These are phyloP conservation scores for Drosophila kanapiae DNA, from an alignment of 1,140 invertebrate genomes.

Conservation along the genomic window DNA sequence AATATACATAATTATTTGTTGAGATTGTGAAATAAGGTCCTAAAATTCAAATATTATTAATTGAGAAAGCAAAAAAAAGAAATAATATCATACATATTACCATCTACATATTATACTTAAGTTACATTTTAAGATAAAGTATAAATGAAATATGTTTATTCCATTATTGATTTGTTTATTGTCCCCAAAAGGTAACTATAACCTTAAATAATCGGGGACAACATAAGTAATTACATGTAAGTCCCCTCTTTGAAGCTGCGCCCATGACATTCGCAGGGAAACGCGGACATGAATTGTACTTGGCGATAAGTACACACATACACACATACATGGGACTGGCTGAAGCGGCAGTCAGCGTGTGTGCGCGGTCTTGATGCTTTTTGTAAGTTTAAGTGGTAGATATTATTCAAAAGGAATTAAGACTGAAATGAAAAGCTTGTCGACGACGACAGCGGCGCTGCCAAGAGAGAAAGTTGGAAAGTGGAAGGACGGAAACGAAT, in stretches of 20 bases:
- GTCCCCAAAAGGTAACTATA: not conserved
- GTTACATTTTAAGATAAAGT: not conserved
- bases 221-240: constrained; percentile 2
- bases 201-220: not conserved
- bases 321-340: constrained; percentile 53
- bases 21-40: too few species aligned
- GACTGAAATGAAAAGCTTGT: constrained; percentile 79
- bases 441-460: constrained; percentile 45
- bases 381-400: constrained; percentile 82
- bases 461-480: constrained; percentile 8
- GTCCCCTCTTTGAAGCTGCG: not conserved
- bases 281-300: constrained; percentile 50
- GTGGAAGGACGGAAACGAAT: constrained; percentile 21
- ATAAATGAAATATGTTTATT: not conserved
- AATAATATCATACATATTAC: too few species aligned
- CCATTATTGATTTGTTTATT: not conserved
- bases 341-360: constrained; percentile 13
- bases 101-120: too few species aligned
- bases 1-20: too few species aligned
- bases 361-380: constrained; percentile 71
- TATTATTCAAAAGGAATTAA: constrained; percentile 83
- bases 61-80: too few species aligned
- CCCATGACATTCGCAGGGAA: constrained; percentile 1
- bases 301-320: constrained; percentile 65
- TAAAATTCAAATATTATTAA: too few species aligned